Evolutionary conservation across 1,140 invertebrate genomes (phyloP), one percentile per base, ranked within the genome.

Genomic region (Sycophaga agraensis): DNA sequence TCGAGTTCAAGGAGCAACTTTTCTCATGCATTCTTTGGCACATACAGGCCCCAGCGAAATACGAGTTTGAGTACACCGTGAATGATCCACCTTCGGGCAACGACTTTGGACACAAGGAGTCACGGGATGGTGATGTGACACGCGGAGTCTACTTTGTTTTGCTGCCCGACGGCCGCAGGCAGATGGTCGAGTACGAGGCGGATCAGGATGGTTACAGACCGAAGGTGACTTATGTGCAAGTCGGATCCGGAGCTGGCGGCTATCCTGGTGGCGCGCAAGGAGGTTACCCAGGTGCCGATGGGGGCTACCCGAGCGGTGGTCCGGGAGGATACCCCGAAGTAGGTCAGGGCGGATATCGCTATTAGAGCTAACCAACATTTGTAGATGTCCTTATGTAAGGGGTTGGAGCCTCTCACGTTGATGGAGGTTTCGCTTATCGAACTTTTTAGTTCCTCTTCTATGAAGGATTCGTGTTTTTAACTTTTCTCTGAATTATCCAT

Each of bases 191-290:
- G 56, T 82, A 82, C 72, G 71, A 75, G 34, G 76, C 73, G 6
- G 77, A 78, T 61, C 70, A 76, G 50, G 69, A 78, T 59, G 82
- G 82, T 26, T 83, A 76, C 70, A 72, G 76, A 50, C 80, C 81
- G 22, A 78, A 79, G 49, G 69, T 83, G 12, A 76, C 73, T 35
- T 83, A 82, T 70, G 85, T 85, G 24, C 89, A 90, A 68, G 87
- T 88, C 71, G 85, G 87, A 63, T 81, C 83, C 4, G 84, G 82
- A 26, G 74, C 74, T 17, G 84, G 83, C 17, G 70, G 68, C 37
- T 75, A 75, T 26, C 76, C 76, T 51, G 79, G 77, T 48, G 78
- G 76, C 16, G 57, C 60, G 37, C 51, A 46, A 28, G 57, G 50
- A 24, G 60, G 60, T 11, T 46, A 42, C 14, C 54, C 26, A 6